These are phyloP conservation scores for Melanchra persicariae DNA, from an alignment of 2,888 invertebrate genomes.

Conservation along the genomic window DNA sequence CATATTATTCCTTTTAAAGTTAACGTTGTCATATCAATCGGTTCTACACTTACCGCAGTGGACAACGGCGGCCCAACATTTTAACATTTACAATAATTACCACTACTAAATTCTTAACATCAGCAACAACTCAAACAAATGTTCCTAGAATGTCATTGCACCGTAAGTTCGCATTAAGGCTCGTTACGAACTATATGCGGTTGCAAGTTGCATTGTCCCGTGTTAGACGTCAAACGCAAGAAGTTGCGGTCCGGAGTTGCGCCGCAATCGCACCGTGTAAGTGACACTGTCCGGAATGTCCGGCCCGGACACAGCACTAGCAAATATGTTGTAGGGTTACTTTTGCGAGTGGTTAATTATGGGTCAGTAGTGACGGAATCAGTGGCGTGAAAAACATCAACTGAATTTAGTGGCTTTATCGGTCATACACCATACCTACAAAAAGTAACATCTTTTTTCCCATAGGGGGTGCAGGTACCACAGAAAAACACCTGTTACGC, in stretches of 20 bases:
- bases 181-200: constrained; percentile 25
- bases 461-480: too few relatives aligned
- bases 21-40: too few relatives aligned
- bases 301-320: constrained; percentile 26
- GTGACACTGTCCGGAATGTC: constrained; percentile 53
- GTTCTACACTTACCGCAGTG: too few relatives aligned
- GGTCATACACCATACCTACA: too few relatives aligned
- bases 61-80: too few relatives aligned
- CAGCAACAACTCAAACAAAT: not conserved
- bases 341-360: constrained; percentile 12
- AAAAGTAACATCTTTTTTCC: too few relatives aligned
- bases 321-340: constrained; percentile 35
- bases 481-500: too few relatives aligned
- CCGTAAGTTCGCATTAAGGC: constrained; percentile 20
- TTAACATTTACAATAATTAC: not conserved
- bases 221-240: constrained; percentile 67
- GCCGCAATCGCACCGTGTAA: constrained; percentile 56
- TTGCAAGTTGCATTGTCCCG: constrained; percentile 47
- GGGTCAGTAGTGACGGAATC: too few relatives aligned
- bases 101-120: not conserved
- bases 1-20: too few relatives aligned
- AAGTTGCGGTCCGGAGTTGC: constrained; percentile 62
- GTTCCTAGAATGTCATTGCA: not conserved
- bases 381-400: too few relatives aligned
- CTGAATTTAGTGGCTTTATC: too few relatives aligned